Conservation (phyloP, 2,797 vertebrate genomes). For the Pseudochromis fuscus region DNA sequence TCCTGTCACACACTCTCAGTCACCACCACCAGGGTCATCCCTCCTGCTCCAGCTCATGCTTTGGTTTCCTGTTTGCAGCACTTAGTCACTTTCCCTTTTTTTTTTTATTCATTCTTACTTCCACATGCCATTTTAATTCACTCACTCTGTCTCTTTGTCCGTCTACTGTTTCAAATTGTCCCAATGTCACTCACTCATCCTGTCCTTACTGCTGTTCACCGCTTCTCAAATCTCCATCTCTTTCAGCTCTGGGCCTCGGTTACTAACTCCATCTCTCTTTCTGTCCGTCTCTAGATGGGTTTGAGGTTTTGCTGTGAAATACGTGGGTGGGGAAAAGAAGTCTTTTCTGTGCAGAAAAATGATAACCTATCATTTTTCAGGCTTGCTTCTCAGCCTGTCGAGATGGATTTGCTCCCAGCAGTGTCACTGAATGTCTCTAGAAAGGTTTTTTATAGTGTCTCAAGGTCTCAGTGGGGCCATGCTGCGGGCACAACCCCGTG, state of each 20-base stretch:
- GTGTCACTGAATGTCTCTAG: slow-evolving; percentile 68
- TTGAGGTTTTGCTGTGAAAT: slow-evolving; percentile 81
- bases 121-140: slow-evolving; percentile 7
- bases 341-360: slow-evolving; percentile 70
- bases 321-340: slow-evolving; percentile 75
- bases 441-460: slow-evolving; percentile 66
- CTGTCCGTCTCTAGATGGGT: slow-evolving; percentile 72
- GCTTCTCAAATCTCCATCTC: slow-evolving; percentile 48
- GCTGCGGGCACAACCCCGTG: slow-evolving; percentile 36
- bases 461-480: slow-evolving; percentile 65
- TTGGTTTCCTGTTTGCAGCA: slow-evolving; percentile 66
- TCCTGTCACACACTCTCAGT: slow-evolving; percentile 56
- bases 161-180: slow-evolving; percentile 10
- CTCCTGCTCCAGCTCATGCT: slow-evolving; percentile 67
- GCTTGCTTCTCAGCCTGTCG: slow-evolving; percentile 69
- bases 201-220: slow-evolving; percentile 18
- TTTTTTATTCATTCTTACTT: slow-evolving; percentile 26
- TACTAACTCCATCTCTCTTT: slow-evolving; percentile 64
- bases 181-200: slow-evolving; percentile 21
- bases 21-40: slow-evolving; percentile 57
- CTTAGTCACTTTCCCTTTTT: slow-evolving; percentile 43
- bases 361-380: slow-evolving; percentile 81
- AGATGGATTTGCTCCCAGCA: slow-evolving; percentile 70
- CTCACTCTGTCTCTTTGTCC: not conserved
- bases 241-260: slow-evolving; percentile 46